Conservation (phyloP, 2,888 invertebrate genomes). For the Nymphalis urticae region DNA sequence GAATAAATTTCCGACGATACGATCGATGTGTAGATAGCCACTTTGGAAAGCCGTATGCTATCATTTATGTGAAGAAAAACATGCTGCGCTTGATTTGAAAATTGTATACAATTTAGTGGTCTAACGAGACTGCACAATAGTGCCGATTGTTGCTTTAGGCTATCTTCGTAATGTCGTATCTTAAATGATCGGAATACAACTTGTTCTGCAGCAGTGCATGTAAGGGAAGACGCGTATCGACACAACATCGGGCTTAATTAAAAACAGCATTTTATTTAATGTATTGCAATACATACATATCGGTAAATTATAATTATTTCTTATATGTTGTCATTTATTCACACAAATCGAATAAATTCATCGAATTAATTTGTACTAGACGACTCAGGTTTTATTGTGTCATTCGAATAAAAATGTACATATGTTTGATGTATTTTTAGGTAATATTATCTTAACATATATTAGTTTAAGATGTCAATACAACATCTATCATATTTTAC, state of each 20-base stretch:
- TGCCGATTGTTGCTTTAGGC: constrained; percentile 37
- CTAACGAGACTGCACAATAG: constrained; percentile 28
- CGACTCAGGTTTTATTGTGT: too few relatives aligned
- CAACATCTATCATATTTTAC: neutral
- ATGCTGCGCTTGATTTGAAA: constrained; percentile 28
- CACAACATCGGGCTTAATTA: constrained; percentile 27
- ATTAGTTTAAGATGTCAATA: too few relatives aligned
- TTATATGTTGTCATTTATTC: neutral
- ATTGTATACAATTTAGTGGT: constrained; percentile 31
- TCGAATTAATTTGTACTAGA: too few relatives aligned
- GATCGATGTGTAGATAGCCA: constrained; percentile 21
- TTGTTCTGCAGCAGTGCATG: constrained; percentile 21
- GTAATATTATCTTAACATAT: too few relatives aligned
- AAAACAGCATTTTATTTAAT: constrained; percentile 26
- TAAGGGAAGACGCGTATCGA: constrained; percentile 28
- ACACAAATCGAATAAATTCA: neutral
- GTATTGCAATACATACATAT: constrained; percentile 6
- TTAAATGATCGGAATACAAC: constrained; percentile 30
- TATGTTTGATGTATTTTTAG: too few relatives aligned
- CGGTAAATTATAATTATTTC: neutral
- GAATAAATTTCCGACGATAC: constrained; percentile 17
- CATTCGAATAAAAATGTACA: too few relatives aligned
- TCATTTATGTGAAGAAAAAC: constrained; percentile 29
- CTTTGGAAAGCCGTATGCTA: constrained; percentile 15
- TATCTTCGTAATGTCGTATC: constrained; percentile 38